Percentiles rank a stretch among this genome's conserved stretches.
These are phyloP conservation scores for Leucopsar rothschildi DNA, from an alignment of 2,113 vertebrate species.

Conservation along the genomic window DNA sequence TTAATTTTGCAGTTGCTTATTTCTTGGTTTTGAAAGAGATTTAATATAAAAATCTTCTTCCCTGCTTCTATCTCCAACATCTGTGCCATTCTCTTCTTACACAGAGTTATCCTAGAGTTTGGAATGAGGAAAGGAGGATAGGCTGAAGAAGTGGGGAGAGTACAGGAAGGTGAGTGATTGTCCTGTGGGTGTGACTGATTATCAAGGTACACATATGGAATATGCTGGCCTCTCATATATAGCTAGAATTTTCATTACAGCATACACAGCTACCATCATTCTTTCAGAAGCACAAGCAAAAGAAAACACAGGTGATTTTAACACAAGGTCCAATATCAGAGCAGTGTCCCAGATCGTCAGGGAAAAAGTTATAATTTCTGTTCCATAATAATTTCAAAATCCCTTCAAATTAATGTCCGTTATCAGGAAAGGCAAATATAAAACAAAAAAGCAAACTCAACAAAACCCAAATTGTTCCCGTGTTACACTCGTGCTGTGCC, in stretches of 20 bases:
- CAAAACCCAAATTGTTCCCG: background rate
- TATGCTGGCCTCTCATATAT: background rate
- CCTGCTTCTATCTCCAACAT: background rate
- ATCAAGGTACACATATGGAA: background rate
- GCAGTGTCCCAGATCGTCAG: background rate
- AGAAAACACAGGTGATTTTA: background rate
- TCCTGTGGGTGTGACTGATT: background rate
- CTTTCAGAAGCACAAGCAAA: background rate
- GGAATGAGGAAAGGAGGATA: background rate
- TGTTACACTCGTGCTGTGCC: background rate
- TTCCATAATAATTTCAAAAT: background rate
- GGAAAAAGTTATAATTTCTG: background rate
- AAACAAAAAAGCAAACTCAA: background rate
- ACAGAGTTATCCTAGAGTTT: background rate
- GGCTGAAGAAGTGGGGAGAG: background rate
- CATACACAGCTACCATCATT: background rate
- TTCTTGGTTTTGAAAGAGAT: background rate
- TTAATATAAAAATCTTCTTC: background rate
- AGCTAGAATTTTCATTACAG: background rate
- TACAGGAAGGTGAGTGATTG: background rate
- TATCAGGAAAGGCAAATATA: background rate
- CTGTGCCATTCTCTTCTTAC: background rate
- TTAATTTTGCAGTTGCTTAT: background rate
- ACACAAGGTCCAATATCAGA: background rate
- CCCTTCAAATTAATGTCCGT: background rate